Base-by-base conservation (phyloP, 1,140 invertebrate genomes). In the Drosophila nigrodunni region DNA sequence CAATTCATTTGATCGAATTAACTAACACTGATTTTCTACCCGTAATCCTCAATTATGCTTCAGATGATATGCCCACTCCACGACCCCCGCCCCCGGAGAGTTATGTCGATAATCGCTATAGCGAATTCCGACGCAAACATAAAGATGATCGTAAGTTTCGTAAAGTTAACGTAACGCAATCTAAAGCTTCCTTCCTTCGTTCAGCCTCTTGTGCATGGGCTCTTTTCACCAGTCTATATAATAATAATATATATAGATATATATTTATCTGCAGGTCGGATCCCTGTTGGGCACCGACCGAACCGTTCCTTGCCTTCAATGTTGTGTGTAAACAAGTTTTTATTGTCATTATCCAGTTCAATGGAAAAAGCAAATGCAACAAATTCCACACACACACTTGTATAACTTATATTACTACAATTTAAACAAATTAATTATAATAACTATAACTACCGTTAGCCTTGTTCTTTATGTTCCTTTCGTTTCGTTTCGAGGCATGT, bases 91-190 rank as follows among this genome's bases (percentile, higher is more conserved):
- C 90, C 43, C 69, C 74, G 69, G 90, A 92, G 70, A 82, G 77
- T 77, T 92, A 92, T 87, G 78, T 92, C 75, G 91, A 92, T 82
- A 92, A 76, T 90, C 91, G 90, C 61, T 87, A 81, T 50, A 92
- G 90, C 79, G 91, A 92, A 69, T 92, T 91, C 74, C 90, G 92
- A 52, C 87, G 92, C 47, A 92, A 92, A 65, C 92, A 92, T 76
- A 92, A 92, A 85, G 82, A 90, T 72, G 92, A 92, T 80, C 85
- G 92, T 92, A 92, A 92, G 92, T 92, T 73, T 15, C 15, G 11
- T 30, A 18, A 50, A 41, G 7, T 50, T 59, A 44, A 57, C 37
- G 50, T 54, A 52, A 52, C 11, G 49, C 30, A 54, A 54, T 30
- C 7, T 10, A 54, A 39, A 43, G 58, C 59, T 57, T 57, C 25